Evolutionary conservation across 2,888 invertebrate genomes (phyloP), one percentile per base, ranked within the genome.

Genomic region (Yponomeuta plumbellus): DNA sequence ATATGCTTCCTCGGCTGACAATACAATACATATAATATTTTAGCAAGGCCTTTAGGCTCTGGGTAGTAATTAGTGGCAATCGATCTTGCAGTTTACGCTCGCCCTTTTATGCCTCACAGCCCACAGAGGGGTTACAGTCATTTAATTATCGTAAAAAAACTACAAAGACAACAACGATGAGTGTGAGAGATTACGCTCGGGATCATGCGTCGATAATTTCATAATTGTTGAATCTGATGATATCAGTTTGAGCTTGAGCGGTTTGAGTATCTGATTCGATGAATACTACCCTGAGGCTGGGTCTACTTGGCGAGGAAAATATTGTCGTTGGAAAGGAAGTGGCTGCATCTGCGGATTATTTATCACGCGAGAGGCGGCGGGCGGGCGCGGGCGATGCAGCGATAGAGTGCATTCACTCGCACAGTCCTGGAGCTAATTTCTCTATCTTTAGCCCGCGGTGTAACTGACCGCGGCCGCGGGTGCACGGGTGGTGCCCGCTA

Each of bases 391-490:
- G 76, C 71, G 59, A 11, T 23, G 59, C 23, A 59, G 67, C 65
- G 67, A 67, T 69, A 69, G 81, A 84, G 87, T 84, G 86, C 88
- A 81, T 86, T 88, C 86, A 86, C 88, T 85, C 80, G 78, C 75
- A 75, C 82, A 80, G 81, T 81, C 80, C 80, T 76, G 76, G 81
- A 76, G 81, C 85, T 90, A 89, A 90, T 89, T 91, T 88, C 88
- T 90, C 90, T 91, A 91, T 90, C 88, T 90, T 88, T 90, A 90
- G 90, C 83, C 79, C 78, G 74, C 83, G 84, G 86, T 80, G 85
- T 91, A 86, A 90, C 84, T 89, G 91, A 90, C 89, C 90, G 86
- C 74, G 44, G 61, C 71, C 70, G 73, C 73, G 23, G 61, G 61
- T n/a, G n/a, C 71, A 72, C 73, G 23, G 61, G 61, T n/a, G n/a